Evolutionary conservation across 2,113 vertebrate genomes (phyloP), one percentile per base, ranked within the genome.

Genomic region (Myxocyprinus asiaticus): DNA sequence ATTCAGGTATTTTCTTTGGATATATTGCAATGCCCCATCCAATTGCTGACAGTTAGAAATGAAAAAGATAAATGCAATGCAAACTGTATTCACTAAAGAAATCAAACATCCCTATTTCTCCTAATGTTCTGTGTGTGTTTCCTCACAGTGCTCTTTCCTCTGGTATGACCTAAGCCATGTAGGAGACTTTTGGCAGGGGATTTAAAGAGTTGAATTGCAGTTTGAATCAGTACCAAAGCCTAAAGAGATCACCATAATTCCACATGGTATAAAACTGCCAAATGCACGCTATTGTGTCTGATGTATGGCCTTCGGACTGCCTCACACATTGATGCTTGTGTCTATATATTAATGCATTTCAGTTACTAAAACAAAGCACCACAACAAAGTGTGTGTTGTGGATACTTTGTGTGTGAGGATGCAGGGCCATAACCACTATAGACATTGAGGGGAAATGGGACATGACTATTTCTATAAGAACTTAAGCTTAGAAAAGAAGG

Each of bases 141-240:
- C 74, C 59, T 44, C 83, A 73, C 72, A 82, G 80, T 2, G 67
- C 80, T 82, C 77, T 44, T 82, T 87, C 85, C 88, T 90, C 90
- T 92, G 89, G 87, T 83, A 67, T 61, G 56, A 80, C 85, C 90
- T 91, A 82, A 84, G 81, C 72, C 22, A 61, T 63, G 72, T 78
- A 51, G 55, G 63, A 51, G 85, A 84, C 87, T 61, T 85, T 85
- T 90, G 87, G 88, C 87, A 56, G 79, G 44, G 74, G 80, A 89
- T 88, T 87, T 87, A 90, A 91, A 88, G 86, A 86, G 50, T 77
- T 55, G 69, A 83, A 63, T 81, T 87, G 91, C 86, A 86, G 88
- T 87, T 87, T 84, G 80, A 87, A 89, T 86, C 86, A 81, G 86
- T 79, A 87, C 86, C 59, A 77, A 90, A 79, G 84, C 72, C 82